A percentile compares a stretch with the other conserved stretches of the same genome.
Conservation (phyloP, 2,797 vertebrate genomes). For the Lithobates sylvaticus region DNA sequence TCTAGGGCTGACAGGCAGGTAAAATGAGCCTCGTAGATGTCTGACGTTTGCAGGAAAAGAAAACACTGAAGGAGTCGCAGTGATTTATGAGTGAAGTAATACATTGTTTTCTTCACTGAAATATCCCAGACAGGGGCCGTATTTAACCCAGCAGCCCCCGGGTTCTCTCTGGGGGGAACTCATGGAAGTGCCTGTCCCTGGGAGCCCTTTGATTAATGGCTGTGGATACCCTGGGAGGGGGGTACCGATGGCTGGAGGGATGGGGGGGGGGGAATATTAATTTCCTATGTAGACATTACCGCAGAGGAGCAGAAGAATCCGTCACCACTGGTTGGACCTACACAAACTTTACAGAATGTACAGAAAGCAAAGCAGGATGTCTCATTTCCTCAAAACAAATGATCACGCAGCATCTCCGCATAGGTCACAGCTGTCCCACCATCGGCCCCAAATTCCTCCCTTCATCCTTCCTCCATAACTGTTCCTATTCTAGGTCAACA, state of each 20-base stretch:
- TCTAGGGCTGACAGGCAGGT: slow-evolving; percentile 22
- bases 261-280: slow-evolving; percentile 10
- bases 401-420: too few species aligned
- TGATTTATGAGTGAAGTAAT: slow-evolving; percentile 27
- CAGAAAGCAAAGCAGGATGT: too few species aligned
- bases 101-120: slow-evolving; percentile 19
- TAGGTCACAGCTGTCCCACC: too few species aligned
- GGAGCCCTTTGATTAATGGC: slow-evolving; percentile 50
- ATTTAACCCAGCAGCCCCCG: slow-evolving; percentile 11
- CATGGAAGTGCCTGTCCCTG: slow-evolving; percentile 8
- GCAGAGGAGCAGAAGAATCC: slow-evolving; percentile 13
- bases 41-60: not conserved
- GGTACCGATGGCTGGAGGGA: not conserved
- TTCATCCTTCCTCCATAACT: too few species aligned
- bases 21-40: slow-evolving; percentile 10
- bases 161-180: slow-evolving; percentile 6
- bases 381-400: too few species aligned
- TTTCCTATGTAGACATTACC: slow-evolving; percentile 29
- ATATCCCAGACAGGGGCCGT: slow-evolving; percentile 22
- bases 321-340: not conserved
- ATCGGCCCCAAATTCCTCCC: too few species aligned
- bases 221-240: not conserved
- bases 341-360: too few species aligned
- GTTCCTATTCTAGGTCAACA: too few species aligned
- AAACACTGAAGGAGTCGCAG: not conserved